Percentiles rank a stretch among this genome's conserved stretches.
phyloP scores from a whole-genome alignment of 2,113 vertebrate genomes.

The Ramphastos sulfuratus region DNA sequence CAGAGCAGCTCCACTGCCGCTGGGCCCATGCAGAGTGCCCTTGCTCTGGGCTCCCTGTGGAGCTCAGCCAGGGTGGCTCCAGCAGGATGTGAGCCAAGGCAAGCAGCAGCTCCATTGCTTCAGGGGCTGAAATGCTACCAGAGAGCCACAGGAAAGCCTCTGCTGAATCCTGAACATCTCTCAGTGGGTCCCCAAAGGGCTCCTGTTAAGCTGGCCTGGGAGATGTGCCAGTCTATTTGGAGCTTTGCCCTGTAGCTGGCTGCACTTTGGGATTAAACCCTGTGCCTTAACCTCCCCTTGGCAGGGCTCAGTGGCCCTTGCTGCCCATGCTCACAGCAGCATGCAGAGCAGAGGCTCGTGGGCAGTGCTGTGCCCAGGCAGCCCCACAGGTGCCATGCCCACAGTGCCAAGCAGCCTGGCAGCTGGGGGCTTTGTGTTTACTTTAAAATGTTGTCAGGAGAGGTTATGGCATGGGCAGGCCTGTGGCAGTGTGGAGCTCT shows the following conservation, averaged over 20 bases:
- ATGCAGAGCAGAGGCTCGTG: too few relatives aligned
- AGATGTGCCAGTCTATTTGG: background rate
- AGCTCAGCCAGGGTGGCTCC: accelerated
- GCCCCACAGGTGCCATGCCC: too few relatives aligned
- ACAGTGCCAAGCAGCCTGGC: background rate
- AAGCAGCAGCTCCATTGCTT: background rate
- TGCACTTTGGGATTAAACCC: slow-evolving; percentile 23
- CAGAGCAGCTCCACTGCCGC: background rate
- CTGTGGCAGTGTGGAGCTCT: background rate
- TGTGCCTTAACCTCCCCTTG: slow-evolving; percentile 46
- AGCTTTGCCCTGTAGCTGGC: background rate
- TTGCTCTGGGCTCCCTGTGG: background rate
- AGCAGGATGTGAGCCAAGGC: background rate
- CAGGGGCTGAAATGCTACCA: background rate
- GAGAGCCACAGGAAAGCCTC: background rate
- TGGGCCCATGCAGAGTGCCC: background rate
- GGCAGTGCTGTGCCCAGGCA: background rate
- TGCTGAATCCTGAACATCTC: background rate
- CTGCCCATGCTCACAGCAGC: background rate
- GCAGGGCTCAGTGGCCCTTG: background rate
- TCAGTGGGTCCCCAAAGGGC: background rate
- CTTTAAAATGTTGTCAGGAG: background rate
- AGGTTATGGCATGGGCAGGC: background rate
- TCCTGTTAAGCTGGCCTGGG: background rate
- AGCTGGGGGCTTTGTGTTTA: background rate